phyloP scores from a whole-genome alignment of 2,113 vertebrate species.

The Macquaria ambigua region DNA sequence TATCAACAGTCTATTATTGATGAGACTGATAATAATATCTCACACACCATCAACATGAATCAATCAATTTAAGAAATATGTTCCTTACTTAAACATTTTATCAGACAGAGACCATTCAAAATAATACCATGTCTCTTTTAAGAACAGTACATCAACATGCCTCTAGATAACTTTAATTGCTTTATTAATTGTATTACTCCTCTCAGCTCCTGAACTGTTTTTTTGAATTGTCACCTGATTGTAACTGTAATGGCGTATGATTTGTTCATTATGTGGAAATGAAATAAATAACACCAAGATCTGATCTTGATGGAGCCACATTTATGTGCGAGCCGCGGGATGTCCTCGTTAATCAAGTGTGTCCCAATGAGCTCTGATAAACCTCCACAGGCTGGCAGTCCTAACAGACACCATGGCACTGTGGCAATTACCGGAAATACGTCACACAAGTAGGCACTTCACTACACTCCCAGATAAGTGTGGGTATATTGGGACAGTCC shows the following conservation, averaged over 20 bases:
- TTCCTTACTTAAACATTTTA: not conserved
- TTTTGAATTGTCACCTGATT: not conserved
- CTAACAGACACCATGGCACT: not conserved
- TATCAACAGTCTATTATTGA: not conserved
- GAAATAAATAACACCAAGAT: not conserved
- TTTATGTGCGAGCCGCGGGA: not conserved
- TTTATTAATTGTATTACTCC: not conserved
- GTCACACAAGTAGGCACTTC: not conserved
- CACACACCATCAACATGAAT: not conserved
- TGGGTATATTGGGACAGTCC: not conserved
- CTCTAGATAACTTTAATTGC: not conserved
- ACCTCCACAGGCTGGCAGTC: not conserved
- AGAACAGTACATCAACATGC: not conserved
- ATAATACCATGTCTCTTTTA: not conserved
- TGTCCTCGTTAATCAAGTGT: not conserved
- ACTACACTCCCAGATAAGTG: not conserved
- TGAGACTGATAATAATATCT: not conserved
- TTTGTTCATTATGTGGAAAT: not conserved
- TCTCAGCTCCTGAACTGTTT: not conserved
- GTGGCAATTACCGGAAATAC: not conserved
- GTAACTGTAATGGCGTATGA: no score
- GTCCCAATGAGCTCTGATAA: not conserved
- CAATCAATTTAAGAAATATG: not conserved
- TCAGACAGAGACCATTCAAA: not conserved
- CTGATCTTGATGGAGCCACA: not conserved